phyloP scores from a whole-genome alignment of 2,888 invertebrate genomes.

The Saturnia japonica region DNA sequence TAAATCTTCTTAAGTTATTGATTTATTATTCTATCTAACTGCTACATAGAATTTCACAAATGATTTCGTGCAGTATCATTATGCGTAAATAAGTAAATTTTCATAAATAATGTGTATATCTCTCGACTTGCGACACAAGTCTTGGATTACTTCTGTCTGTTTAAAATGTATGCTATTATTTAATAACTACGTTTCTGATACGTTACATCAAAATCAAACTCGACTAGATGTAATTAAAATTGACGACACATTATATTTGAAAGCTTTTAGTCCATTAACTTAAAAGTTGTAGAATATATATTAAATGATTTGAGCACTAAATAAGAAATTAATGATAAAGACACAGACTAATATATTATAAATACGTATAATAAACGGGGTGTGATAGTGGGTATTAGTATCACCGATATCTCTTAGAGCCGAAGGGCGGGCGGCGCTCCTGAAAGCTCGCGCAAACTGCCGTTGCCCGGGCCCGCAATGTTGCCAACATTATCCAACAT shows the following conservation, averaged over 20 bases:
- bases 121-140: neutral
- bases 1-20: neutral
- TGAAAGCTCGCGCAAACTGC: constrained; percentile 74
- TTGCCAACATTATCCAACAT: constrained; percentile 51
- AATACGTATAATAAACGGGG: constrained; percentile 49
- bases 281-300: neutral
- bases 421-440: constrained; percentile 62
- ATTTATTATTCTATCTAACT: neutral
- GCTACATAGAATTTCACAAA: neutral
- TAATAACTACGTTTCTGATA: constrained; percentile 15
- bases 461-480: constrained; percentile 70
- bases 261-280: neutral
- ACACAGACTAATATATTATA: constrained; percentile 36
- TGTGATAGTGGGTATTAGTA: constrained; percentile 38
- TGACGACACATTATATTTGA: neutral
- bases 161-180: constrained; percentile 14
- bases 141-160: neutral
- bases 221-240: constrained; percentile 3
- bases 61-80: constrained; percentile 25
- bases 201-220: constrained; percentile 21
- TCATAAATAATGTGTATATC: constrained; percentile 36
- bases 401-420: constrained; percentile 24
- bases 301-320: neutral
- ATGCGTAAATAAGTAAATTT: constrained; percentile 34
- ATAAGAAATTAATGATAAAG: neutral